Conservation (phyloP, 2,888 invertebrate species). For the Chrysolina americana region DNA sequence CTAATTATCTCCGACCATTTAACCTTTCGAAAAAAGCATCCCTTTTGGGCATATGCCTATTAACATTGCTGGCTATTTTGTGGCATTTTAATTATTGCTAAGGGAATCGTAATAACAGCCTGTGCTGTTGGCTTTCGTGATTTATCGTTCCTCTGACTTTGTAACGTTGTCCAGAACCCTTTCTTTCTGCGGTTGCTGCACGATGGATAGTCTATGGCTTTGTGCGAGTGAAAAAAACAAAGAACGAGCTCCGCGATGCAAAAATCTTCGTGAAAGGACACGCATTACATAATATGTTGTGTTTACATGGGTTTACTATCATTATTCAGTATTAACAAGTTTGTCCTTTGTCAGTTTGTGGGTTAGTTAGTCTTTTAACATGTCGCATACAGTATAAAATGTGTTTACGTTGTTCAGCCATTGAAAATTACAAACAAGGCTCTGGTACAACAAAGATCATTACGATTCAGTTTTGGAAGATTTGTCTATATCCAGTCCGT, state of each 20-base stretch:
- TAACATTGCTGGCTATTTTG: slow-evolving; percentile 57
- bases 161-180: slow-evolving; percentile 50
- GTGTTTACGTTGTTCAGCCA: not conserved
- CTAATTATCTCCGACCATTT: slow-evolving; percentile 40
- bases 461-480: too few species aligned
- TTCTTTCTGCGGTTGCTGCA: slow-evolving; percentile 33
- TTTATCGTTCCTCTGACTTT: slow-evolving; percentile 56
- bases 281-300: slow-evolving; percentile 40
- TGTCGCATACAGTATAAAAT: not conserved
- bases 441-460: too few species aligned
- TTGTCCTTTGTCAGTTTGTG: not conserved
- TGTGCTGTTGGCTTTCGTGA: slow-evolving; percentile 57
- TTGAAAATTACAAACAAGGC: too few species aligned
- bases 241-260: slow-evolving; percentile 37
- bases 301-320: slow-evolving; percentile 44
- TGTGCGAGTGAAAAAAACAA: slow-evolving; percentile 35
- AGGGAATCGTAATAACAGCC: slow-evolving; percentile 55
- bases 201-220: slow-evolving; percentile 29
- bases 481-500: too few species aligned
- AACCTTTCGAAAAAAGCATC: slow-evolving; percentile 39
- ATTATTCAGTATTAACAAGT: slow-evolving; percentile 35
- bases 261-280: slow-evolving; percentile 43
- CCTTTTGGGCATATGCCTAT: slow-evolving; percentile 50
- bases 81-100: slow-evolving; percentile 62
- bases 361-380: not conserved